Conservation (phyloP, 1,140 invertebrate species). For the Asobara japonica region DNA sequence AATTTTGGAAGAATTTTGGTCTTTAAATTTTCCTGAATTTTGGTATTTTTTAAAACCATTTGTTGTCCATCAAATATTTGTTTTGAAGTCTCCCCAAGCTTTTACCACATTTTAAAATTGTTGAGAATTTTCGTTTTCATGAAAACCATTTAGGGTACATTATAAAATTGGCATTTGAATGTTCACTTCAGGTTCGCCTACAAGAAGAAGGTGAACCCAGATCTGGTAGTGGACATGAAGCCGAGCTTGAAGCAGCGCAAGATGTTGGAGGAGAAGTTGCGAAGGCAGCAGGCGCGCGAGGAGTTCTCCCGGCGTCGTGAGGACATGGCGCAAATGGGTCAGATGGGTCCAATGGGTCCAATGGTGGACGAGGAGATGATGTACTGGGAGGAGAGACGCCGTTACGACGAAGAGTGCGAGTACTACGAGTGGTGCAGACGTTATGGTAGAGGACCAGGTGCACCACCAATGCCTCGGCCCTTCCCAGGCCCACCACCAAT, state of each 20-base stretch:
- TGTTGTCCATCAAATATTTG: too few relatives aligned
- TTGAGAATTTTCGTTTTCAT: too few relatives aligned
- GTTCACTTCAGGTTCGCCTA: too few relatives aligned
- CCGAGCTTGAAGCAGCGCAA: constrained; percentile 88
- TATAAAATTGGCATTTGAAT: too few relatives aligned
- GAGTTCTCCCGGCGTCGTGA: constrained; percentile 74
- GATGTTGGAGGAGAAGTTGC: constrained; percentile 86
- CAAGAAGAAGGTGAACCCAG: constrained; percentile 95
- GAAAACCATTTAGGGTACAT: too few relatives aligned
- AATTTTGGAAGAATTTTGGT: too few relatives aligned
- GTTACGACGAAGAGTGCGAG: constrained; percentile 83
- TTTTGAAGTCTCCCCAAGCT: too few relatives aligned
- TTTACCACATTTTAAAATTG: too few relatives aligned
- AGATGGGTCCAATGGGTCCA: constrained; percentile 67
- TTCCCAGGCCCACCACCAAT: constrained; percentile 68
- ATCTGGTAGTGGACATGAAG: constrained; percentile 95
- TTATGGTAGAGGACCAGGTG: constrained; percentile 73
- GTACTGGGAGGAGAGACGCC: constrained; percentile 88
- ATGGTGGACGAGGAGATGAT: constrained; percentile 82
- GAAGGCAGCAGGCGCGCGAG: constrained; percentile 77
- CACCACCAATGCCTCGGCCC: constrained; percentile 67
- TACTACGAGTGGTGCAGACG: constrained; percentile 84
- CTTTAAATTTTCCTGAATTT: too few relatives aligned
- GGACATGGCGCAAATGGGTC: constrained; percentile 68
- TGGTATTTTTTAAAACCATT: too few relatives aligned